Base-by-base conservation (phyloP, 1,140 invertebrate species). In the Globodera rostochiensis region DNA sequence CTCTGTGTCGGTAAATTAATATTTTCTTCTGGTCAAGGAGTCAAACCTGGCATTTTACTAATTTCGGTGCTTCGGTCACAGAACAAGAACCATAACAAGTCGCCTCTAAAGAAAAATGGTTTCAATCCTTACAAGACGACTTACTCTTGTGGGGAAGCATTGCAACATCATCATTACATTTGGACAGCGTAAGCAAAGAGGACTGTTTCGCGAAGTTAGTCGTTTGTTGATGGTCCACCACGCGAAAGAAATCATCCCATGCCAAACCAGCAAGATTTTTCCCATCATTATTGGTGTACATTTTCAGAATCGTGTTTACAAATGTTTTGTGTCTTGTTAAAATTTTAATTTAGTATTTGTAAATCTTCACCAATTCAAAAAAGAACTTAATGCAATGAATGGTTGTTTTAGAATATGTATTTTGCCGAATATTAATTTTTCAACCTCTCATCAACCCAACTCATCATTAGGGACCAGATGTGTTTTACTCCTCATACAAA, bases 31-130 rank as follows among this genome's bases (percentile, higher is more conserved):
- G 25, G 11, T 15, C 7, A 36, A 19, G 57, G 11, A 36, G 6
- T 45, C 69, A 71, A 71, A 71, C 46, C 69, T 71, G 69, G 36
- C 69, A 71, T 19, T 71, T 71, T 45, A 71, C 25, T 47, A 71
- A 71, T 71, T 71, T 47, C 19, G 46, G 69, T 47, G 69, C 13
- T 45, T 47, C 46, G 19, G 25, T 71, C 25, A 71, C 36, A 13
- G 69, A 71, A 71, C 69, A 71, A 47, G 11, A 71, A 47, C 69
- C 69, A 71, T 71, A 71, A 71, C 69, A 71, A 11, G 69, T 36
- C 0, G 69, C 69, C 19, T 71, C 69, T 71, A 45, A 71, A 71
- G 25, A 25, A 71, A 9, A 45, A 71, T 25, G 11, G 8, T 71
- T 45, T 19, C 69, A 71, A 71, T 11, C 25, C 8, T 71, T 7